Base-by-base conservation (phyloP, 2,113 vertebrate genomes). In the Chaenocephalus aceratus region DNA sequence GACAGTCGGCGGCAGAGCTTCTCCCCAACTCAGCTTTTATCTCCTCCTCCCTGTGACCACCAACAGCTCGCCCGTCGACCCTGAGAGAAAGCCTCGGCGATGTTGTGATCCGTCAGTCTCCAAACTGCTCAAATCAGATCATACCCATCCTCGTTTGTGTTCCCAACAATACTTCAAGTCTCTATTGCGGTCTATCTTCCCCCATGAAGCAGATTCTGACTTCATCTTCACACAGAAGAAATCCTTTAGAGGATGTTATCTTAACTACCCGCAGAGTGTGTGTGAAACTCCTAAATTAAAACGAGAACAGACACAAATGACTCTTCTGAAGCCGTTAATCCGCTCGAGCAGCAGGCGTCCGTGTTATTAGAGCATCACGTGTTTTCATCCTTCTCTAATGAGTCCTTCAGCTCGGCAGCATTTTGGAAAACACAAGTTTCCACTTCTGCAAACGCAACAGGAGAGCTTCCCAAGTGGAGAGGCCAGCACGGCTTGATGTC, bases 21-120 rank as follows among this genome's bases (percentile, higher is more conserved):
- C 36, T 41, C 36, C 36, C 7, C 36, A 41, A 41, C 48, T 34
- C 21, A 64, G 56, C 63, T 84, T 80, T 74, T 77, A 68, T 82
- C 88, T 84, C 72, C 54, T 54, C 69, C 75, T 76, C 54, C 34
- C 59, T 2, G 9, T 80, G 70, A 86, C 73, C 79, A 81, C 63
- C 69, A 73, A 80, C 73, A 54, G 84, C 82, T 56, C 0, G 10
- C 58, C 51, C 54, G 4, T 3, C 86, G 88, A 89, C 81, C 88
- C 70, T 66, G 73, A 62, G 60, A 18, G 81, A 49, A 70, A 4
- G 14, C 75, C 53, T 76, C 10, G 4, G 63, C 11, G 36, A 18
- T 44, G 79, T 4, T 72, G 46, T 5, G 84, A 76, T 79, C 82
- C 72, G 51, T 74, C 51, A 63, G 59, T 75, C 79, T 44, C 57